Percentiles rank a stretch among this genome's conserved stretches.
phyloP scores from a whole-genome alignment of 2,113 vertebrate genomes.

The Diglossa brunneiventris region DNA sequence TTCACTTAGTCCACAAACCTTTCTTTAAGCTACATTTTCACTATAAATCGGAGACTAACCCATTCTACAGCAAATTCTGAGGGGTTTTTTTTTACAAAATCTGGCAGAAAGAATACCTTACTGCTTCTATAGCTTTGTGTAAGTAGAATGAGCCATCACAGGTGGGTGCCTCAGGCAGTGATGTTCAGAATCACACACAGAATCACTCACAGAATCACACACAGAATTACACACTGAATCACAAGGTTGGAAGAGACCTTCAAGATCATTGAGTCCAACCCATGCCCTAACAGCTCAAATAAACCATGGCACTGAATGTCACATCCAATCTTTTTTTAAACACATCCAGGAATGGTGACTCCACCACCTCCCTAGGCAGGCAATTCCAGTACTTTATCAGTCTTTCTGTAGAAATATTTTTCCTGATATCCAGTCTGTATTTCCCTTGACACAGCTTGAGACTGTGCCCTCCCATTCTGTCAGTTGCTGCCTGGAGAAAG shows the following conservation, averaged over 20 bases:
- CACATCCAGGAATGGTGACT: not conserved
- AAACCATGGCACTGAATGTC: not conserved
- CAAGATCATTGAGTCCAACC: not conserved
- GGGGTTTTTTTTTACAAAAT: not conserved
- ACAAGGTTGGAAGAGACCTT: not conserved
- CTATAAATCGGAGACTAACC: not conserved
- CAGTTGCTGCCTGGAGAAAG: not conserved
- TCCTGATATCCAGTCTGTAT: not conserved
- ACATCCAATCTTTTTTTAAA: not conserved
- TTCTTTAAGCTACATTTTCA: not conserved
- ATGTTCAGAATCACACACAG: not conserved
- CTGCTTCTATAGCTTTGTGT: not conserved
- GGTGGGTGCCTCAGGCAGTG: not conserved
- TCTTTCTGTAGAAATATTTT: not conserved
- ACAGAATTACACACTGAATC: too few species aligned
- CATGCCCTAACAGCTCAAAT: not conserved
- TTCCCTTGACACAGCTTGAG: not conserved
- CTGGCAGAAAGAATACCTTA: not conserved
- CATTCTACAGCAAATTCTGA: not conserved
- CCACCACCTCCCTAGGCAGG: not conserved
- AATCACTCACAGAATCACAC: not conserved
- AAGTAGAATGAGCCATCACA: not conserved
- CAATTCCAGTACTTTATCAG: not conserved
- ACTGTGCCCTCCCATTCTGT: not conserved
- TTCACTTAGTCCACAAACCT: not conserved